Percentiles rank a stretch among this genome's conserved stretches.
Conservation (phyloP, 1,140 invertebrate genomes). For the Cardiocondyla obscurior region DNA sequence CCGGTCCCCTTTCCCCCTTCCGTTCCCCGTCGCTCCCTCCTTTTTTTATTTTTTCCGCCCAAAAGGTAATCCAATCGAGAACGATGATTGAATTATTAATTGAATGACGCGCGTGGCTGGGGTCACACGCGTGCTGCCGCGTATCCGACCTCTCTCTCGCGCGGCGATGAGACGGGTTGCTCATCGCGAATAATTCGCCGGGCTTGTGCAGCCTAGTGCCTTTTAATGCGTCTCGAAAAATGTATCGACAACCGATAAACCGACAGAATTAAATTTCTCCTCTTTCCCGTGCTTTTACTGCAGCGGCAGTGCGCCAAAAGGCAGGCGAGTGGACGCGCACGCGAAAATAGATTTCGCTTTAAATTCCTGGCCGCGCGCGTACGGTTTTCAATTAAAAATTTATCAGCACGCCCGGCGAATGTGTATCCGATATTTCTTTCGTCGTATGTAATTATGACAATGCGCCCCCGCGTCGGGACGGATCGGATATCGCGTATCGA, state of each 20-base stretch:
- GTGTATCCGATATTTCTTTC: slow-evolving; percentile 52
- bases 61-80: slow-evolving; percentile 81
- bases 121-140: slow-evolving; percentile 73
- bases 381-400: slow-evolving; percentile 56
- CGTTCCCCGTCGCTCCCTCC: neutral
- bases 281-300: slow-evolving; percentile 55
- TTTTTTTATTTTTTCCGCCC: slow-evolving; percentile 67
- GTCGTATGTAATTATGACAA: slow-evolving; percentile 53
- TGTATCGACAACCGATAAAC: slow-evolving; percentile 42
- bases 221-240: slow-evolving; percentile 54
- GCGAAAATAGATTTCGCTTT: slow-evolving; percentile 47
- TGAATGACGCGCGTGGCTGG: slow-evolving; percentile 79
- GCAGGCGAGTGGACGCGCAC: neutral
- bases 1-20: neutral
- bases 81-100: slow-evolving; percentile 84
- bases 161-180: slow-evolving; percentile 49
- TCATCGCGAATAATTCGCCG: slow-evolving; percentile 55
- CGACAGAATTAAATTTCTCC: slow-evolving; percentile 56
- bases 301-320: slow-evolving; percentile 40
- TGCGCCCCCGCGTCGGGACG: neutral
- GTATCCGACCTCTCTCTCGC: slow-evolving; percentile 26
- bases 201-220: slow-evolving; percentile 40
- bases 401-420: slow-evolving; percentile 40
- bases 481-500: slow-evolving; percentile 36
- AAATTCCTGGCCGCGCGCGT: slow-evolving; percentile 23